Conservation (phyloP, 2,113 vertebrate species). For the Dryoscopus gambensis region DNA sequence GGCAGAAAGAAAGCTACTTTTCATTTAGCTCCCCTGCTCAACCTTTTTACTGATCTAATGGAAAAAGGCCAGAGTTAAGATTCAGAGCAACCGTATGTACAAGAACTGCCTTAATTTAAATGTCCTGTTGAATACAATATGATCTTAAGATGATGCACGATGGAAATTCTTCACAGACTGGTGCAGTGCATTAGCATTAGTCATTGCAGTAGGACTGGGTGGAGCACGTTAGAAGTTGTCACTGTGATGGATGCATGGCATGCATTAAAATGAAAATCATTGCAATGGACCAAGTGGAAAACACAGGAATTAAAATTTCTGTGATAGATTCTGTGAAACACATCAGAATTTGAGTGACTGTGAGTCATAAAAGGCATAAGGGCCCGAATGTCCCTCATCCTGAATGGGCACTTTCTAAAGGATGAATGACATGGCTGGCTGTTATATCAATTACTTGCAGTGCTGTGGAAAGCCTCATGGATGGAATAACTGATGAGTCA, state of each 20-base stretch:
- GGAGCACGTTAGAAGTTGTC: neutral
- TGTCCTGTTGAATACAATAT: neutral
- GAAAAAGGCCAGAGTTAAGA: conserved; percentile 7
- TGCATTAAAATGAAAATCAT: neutral
- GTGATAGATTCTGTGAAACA: neutral
- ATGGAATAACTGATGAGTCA: conserved; percentile 10
- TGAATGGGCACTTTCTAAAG: neutral
- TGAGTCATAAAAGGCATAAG: neutral
- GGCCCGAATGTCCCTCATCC: neutral
- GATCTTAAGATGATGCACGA: conserved; percentile 28
- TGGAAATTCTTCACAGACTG: conserved; percentile 31
- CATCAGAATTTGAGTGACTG: neutral
- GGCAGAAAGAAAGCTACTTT: neutral
- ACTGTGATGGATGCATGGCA: neutral
- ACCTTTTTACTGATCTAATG: neutral
- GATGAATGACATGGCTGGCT: neutral
- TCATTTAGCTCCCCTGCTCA: neutral
- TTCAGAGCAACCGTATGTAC: neutral
- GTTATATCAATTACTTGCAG: neutral
- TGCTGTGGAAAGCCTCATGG: neutral
- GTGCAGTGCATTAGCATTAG: conserved; percentile 31
- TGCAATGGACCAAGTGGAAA: neutral
- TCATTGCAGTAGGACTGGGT: conserved; percentile 19
- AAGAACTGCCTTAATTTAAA: conserved; percentile 17
- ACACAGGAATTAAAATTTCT: neutral